Evolutionary conservation across 2,888 invertebrate species (phyloP).

Genomic region (Calephelis perditalis): DNA sequence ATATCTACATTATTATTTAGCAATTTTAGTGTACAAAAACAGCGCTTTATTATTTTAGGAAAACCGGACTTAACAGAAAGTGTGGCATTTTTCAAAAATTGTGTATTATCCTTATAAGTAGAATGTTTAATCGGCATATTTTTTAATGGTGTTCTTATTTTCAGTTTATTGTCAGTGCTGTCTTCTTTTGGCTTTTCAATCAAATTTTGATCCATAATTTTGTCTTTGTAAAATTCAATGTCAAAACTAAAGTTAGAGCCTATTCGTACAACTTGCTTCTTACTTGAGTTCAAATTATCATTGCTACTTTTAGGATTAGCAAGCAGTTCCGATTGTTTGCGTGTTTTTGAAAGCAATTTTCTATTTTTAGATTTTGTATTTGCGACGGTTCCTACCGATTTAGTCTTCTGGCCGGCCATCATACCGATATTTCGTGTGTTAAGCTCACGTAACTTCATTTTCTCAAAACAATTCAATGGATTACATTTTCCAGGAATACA

Average conservation of each 20-base stretch:
- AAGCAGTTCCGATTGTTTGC: background rate
- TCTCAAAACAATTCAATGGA: conserved; percentile 34
- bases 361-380: background rate
- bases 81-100: no score
- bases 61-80: no score
- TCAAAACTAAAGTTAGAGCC: conserved; percentile 32
- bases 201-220: background rate
- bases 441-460: conserved; percentile 32
- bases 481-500: conserved; percentile 29
- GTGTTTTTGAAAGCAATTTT: background rate
- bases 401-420: background rate
- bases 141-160: no score
- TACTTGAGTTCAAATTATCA: background rate
- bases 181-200: no score
- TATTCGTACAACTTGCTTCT: background rate
- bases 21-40: no score
- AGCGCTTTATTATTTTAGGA: no score
- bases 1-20: conserved; percentile 2
- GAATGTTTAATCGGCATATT: no score
- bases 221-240: conserved; percentile 36
- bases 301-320: background rate
- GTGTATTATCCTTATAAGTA: background rate
- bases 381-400: background rate
- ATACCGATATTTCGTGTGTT: background rate
- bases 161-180: background rate